Percentiles rank a stretch among this genome's conserved stretches.
These are phyloP conservation scores for Aegotheles bennettii DNA, from an alignment of 2,113 vertebrate genomes.

Conservation along the genomic window DNA sequence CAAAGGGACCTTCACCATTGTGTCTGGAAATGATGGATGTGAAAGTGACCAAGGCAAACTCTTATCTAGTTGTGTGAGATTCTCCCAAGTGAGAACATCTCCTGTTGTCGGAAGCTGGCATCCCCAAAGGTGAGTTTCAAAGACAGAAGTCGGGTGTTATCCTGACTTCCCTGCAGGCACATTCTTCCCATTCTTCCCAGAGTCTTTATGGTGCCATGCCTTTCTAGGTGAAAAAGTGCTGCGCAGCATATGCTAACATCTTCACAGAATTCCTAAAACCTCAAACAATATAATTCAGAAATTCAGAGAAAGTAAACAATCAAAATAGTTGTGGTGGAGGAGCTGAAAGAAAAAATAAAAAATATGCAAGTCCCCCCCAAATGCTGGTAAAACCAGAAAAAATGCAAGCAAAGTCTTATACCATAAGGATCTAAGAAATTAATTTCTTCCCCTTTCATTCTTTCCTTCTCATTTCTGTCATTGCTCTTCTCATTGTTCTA, in stretches of 20 bases:
- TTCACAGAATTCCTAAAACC: not conserved
- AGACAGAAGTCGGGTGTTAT: not conserved
- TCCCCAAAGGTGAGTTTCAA: not conserved
- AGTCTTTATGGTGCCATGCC: not conserved
- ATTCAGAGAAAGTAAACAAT: not conserved
- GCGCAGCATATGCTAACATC: not conserved
- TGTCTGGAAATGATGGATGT: not conserved
- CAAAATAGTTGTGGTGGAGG: not conserved
- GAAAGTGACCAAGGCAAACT: not conserved
- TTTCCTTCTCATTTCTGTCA: not conserved
- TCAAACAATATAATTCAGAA: not conserved
- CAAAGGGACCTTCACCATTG: not conserved
- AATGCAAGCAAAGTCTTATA: not conserved
- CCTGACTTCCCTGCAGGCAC: rapidly evolving
- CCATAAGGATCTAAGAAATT: not conserved
- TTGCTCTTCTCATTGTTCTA: not conserved
- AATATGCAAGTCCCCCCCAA: not conserved
- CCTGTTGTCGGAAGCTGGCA: not conserved
- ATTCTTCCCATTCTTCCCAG: not conserved
- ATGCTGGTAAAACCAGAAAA: not conserved
- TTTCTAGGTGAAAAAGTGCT: not conserved
- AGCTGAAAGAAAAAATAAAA: not conserved
- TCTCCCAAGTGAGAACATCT: not conserved
- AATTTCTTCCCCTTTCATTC: not conserved
- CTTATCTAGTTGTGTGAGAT: not conserved